Base-by-base conservation (phyloP, 35 echinoderm and acorn worm genomes). In the Lytechinus pictus region DNA sequence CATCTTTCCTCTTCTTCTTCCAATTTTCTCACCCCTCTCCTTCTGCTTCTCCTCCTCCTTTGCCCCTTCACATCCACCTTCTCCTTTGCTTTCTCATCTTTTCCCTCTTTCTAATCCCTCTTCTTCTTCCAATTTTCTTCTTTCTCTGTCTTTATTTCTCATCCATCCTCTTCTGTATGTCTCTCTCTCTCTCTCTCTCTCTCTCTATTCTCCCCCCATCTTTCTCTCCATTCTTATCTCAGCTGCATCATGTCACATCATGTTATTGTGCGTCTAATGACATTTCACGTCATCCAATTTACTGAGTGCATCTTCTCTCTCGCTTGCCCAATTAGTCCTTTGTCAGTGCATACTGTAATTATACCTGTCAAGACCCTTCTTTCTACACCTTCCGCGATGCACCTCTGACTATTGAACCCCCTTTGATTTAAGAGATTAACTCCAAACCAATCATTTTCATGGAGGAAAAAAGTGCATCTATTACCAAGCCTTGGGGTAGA, bases 261-360 rank as follows among this genome's bases (percentile, higher is more conserved):
- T 79, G 66, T 79, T 79, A 79, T 79, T 79, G 66, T 79, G 2
- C 21, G 19, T n/a, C 16, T 79, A 79, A 79, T 79, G 66, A 79
- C 66, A 79, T 79, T 79, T 79, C 66, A 79, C n/a, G 66, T 79
- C 66, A 79, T 79, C 66, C 66, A 79, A 79, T 79, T 79, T 79
- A n/a, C 66, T 8, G 66, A 14, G n/a, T 79, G 66, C 21, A 7
- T 24, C 66, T 79, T 24, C 66, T 79, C 21, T 7, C 66, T n/a
- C 19, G 66, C 66, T 79, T 24, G 66, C 66, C 66, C 66, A 79
- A 79, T 79, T 79, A 79, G 66, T 79, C 66, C 66, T 79, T n/a
- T 79, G 66, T 79, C 66, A 79, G 19, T 79, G 66, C 66, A 79
- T 24, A 79, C 66, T n/a, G 66, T 79, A 79, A 79, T 79, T 79